Conservation (phyloP, 2,797 vertebrate genomes). For the Lepilemur septentrionalis region DNA sequence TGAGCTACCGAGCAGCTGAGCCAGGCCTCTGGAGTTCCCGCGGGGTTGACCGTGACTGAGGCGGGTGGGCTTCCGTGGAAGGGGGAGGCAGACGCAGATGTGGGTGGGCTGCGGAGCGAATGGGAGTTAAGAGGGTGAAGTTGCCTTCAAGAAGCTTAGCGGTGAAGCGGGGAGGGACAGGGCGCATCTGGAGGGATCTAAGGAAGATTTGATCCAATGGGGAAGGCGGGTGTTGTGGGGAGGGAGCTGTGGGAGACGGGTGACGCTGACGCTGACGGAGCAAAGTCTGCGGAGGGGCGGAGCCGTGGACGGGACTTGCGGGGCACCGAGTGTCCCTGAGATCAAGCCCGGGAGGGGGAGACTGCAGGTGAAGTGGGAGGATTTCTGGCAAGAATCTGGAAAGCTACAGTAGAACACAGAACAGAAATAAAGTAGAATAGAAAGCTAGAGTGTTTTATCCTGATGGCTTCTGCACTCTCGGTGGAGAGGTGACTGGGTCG, state of each 20-base stretch:
- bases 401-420: neutral
- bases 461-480: neutral
- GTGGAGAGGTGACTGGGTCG: neutral
- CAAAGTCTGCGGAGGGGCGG: neutral
- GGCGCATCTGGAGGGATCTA: neutral
- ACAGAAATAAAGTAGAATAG: neutral
- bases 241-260: neutral
- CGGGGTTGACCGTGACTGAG: neutral
- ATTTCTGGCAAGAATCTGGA: neutral
- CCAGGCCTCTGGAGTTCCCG: neutral
- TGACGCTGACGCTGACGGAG: no score
- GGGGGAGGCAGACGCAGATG: neutral
- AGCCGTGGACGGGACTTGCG: neutral
- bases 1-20: neutral
- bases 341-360: neutral
- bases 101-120: neutral
- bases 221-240: neutral
- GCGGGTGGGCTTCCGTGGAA: neutral
- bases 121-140: neutral
- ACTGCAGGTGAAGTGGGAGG: neutral
- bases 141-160: neutral
- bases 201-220: neutral
- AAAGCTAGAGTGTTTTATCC: neutral
- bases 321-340: fast-evolving
- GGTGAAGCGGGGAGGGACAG: neutral